Evolutionary conservation across 2,113 vertebrate genomes (phyloP).

Genomic region (cat (Felis catus)): DNA sequence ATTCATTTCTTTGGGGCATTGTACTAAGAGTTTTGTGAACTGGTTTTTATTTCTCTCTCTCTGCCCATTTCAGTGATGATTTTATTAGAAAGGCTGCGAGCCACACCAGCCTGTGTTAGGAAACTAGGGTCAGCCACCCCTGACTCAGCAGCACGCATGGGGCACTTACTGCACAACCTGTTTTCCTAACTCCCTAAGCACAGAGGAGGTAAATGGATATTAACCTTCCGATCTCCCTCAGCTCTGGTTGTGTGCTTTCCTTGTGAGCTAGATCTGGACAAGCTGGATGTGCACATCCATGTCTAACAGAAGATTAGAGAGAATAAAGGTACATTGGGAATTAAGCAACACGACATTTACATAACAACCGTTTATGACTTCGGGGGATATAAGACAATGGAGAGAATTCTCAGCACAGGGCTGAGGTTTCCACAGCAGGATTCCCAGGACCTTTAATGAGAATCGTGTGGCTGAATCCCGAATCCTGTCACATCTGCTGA

Average conservation of each 20-base stretch:
- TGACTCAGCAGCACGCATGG: background rate
- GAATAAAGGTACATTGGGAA: slow-evolving; percentile 73
- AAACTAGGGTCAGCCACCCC: slow-evolving; percentile 41
- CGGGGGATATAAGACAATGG: slow-evolving; percentile 68
- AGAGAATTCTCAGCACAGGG: slow-evolving; percentile 52
- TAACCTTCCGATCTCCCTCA: background rate
- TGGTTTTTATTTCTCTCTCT: slow-evolving; percentile 64
- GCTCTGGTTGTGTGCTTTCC: background rate
- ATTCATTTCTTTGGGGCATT: slow-evolving; percentile 61
- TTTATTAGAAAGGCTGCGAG: slow-evolving; percentile 78
- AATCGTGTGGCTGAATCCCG: slow-evolving; percentile 55
- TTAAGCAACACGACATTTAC: slow-evolving; percentile 69
- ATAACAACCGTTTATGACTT: slow-evolving; percentile 71
- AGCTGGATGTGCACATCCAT: background rate
- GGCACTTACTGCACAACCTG: background rate
- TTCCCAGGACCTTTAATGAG: slow-evolving; percentile 76
- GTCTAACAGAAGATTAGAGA: slow-evolving; percentile 64
- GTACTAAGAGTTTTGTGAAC: slow-evolving; percentile 71
- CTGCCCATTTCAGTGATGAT: slow-evolving; percentile 59
- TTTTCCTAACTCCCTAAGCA: background rate
- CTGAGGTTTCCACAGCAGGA: slow-evolving; percentile 64
- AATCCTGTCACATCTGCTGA: slow-evolving; percentile 68
- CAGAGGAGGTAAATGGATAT: background rate
- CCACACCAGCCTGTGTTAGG: slow-evolving; percentile 55
- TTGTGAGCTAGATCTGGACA: background rate